phyloP scores from a whole-genome alignment of 2,888 invertebrate genomes.

The Gerosis bhagava region DNA sequence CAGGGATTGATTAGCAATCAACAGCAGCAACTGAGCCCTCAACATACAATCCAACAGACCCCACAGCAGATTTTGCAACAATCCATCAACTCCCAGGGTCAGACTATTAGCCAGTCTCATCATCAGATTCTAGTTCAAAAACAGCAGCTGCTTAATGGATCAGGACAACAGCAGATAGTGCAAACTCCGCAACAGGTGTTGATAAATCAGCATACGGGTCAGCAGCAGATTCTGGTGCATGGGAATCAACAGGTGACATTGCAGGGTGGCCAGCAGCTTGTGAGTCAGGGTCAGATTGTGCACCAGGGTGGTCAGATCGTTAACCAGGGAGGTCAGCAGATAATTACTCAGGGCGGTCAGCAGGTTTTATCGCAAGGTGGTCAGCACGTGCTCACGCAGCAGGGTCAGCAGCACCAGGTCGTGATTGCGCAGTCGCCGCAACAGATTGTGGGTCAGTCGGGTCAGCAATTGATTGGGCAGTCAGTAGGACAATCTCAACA shows the following conservation, averaged over 20 bases:
- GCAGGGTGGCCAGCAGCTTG: constrained; percentile 72
- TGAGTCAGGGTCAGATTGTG: constrained; percentile 72
- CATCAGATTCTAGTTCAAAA: constrained; percentile 77
- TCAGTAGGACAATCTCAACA: constrained; percentile 66
- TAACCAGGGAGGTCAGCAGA: constrained; percentile 71
- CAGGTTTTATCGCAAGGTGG: constrained; percentile 74
- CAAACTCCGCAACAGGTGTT: constrained; percentile 79
- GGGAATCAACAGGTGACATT: constrained; percentile 75
- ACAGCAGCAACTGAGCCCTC: constrained; percentile 76
- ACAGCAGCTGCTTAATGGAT: constrained; percentile 82
- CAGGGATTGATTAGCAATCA: constrained; percentile 72
- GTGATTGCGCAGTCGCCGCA: constrained; percentile 74
- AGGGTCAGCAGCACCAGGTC: constrained; percentile 74
- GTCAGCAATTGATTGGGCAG: constrained; percentile 73
- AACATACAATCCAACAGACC: constrained; percentile 76
- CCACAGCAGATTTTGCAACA: constrained; percentile 85
- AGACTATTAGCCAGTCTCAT: constrained; percentile 72
- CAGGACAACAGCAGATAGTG: constrained; percentile 76
- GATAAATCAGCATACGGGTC: constrained; percentile 73
- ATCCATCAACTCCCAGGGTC: constrained; percentile 77
- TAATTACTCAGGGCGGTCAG: constrained; percentile 66
- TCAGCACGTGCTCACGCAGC: constrained; percentile 75
- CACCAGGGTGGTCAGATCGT: constrained; percentile 74
- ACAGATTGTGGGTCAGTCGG: constrained; percentile 73
- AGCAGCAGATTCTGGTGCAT: constrained; percentile 76